Base-by-base conservation (phyloP, 2,888 invertebrate genomes). In the Chymomyza procnemis region DNA sequence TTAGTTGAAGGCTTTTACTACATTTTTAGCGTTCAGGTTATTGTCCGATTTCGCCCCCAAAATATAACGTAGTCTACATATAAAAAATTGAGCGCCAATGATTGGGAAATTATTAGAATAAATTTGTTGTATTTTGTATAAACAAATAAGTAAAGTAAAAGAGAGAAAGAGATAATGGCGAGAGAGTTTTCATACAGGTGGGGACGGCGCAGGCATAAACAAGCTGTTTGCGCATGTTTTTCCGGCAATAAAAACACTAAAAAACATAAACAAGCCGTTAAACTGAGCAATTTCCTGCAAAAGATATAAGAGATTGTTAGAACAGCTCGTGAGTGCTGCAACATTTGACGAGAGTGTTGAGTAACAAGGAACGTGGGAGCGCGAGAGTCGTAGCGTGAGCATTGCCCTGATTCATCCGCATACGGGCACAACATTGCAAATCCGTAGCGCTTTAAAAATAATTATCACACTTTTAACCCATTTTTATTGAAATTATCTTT, bases 361-460 rank as follows among this genome's bases (percentile, higher is more conserved):
- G 61, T 34, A 48, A 14, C 30, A 30, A 22, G 16, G 12, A 55
- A 12, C 59, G 46, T 19, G 18, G 22, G 3, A 21, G 21, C 61
- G 61, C 50, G 50, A 54, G 54, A 54, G 54, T 19, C 8, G 14
- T 12, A 22, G 54, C 16, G 54, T 9, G 30, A 9, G 57, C n/a
- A 16, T 50, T 19, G 60, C 72, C 75, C 67, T 71, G 75, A 54
- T 50, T 50, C n/a, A 34, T 48, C 48, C 26, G 3, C 19, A 19
- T 54, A 54, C 62, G 62, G 57, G 58, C 57, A 64, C 60, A 74
- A 66, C 59, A 72, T 75, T 83, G 80, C 84, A 80, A 85, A 83
- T 85, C 85, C 84, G 86, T 78, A 83, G 85, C 81, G 76, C 83
- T 81, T 85, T 83, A 87, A 83, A 83, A 85, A 83, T 83, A 83